A percentile compares a stretch with the other conserved stretches of the same genome.
phyloP scores from a whole-genome alignment of 2,888 invertebrate genomes.

The Ophraella communa region DNA sequence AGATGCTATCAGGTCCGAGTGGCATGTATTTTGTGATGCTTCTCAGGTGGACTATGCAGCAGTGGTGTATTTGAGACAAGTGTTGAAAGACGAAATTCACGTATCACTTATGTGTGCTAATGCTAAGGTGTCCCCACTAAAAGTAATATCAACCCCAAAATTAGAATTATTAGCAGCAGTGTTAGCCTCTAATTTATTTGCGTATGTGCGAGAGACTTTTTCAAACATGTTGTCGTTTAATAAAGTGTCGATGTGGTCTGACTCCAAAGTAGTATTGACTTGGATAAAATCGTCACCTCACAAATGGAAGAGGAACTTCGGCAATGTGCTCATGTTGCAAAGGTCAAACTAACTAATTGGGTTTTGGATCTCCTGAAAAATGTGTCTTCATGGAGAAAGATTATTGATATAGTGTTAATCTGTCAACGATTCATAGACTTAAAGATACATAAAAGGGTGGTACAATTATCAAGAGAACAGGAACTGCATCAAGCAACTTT shows the following conservation, averaged over 20 bases:
- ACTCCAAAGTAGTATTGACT: conserved; percentile 8
- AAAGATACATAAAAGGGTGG: too few species aligned
- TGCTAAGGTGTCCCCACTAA: conserved; percentile 4
- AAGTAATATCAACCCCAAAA: conserved; percentile 7
- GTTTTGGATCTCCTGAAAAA: too few species aligned
- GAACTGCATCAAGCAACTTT: too few species aligned
- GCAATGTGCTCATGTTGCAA: too few species aligned
- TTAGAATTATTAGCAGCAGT: conserved; percentile 17
- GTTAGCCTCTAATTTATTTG: neutral
- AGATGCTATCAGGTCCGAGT: neutral
- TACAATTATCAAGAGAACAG: too few species aligned
- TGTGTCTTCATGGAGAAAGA: too few species aligned
- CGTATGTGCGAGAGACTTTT: neutral
- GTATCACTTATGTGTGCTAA: conserved; percentile 3
- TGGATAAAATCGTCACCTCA: conserved; percentile 17
- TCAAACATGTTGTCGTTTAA: neutral
- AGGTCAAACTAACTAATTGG: too few species aligned
- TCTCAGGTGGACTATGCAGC: conserved; percentile 1
- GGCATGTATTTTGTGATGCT: conserved; percentile 14
- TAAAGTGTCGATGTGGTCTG: conserved; percentile 2
- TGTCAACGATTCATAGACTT: too few species aligned
- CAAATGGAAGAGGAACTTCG: too few species aligned
- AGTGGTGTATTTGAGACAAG: conserved; percentile 7
- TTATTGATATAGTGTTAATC: too few species aligned
- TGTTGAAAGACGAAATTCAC: neutral